Evolutionary conservation across 1,140 invertebrate genomes (phyloP), one percentile per base, ranked within the genome.

Genomic region (Bilobella aurantiaca): DNA sequence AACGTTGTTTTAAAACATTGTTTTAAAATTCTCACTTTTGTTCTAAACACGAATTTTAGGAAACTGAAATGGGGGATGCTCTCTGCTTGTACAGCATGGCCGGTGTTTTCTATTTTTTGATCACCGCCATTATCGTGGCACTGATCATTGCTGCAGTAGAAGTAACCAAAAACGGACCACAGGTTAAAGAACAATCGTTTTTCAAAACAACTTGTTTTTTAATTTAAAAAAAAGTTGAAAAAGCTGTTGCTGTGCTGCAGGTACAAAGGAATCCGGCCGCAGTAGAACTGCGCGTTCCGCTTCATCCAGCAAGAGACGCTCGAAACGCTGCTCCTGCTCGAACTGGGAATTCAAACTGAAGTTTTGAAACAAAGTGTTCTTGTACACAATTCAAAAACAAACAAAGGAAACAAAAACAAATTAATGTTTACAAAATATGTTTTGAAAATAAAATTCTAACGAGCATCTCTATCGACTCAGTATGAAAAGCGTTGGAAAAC

Each of bases 51-150:
- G n/a, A 42, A 42, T 12, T 42, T 12, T 42, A 42, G 37, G 49
- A 53, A 12, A 23, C 23, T 53, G 49, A 53, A n/a, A n/a, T n/a
- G n/a, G n/a, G n/a, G 12, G 49, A 53, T 23, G 49, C 23, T 8
- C 21, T 53, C 5, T 12, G 49, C 12, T 23, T 53, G 14, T 12
- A 53, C 49, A 23, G 3, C 8, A 59, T 99, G 1, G 94, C 95
- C 16, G 96, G 96, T 14, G 92, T 98, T 75, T 99, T 99, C 80
- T 98, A 98, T 81, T 96, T 99, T 75, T 82, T 99, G n/a, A 93
- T 97, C 74, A 90, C 89, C 30, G 96, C 89, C 60, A 83, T 99
- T 37, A 83, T 92, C 2, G 77, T 96, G 14, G 91, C 94, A 1
- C 84, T 99, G 72, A 82, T 87, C 1, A 88, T 96, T 18, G 93